These are phyloP conservation scores for Lordiphosa clarofinis DNA, from an alignment of 1,140 invertebrate species.

Conservation along the genomic window DNA sequence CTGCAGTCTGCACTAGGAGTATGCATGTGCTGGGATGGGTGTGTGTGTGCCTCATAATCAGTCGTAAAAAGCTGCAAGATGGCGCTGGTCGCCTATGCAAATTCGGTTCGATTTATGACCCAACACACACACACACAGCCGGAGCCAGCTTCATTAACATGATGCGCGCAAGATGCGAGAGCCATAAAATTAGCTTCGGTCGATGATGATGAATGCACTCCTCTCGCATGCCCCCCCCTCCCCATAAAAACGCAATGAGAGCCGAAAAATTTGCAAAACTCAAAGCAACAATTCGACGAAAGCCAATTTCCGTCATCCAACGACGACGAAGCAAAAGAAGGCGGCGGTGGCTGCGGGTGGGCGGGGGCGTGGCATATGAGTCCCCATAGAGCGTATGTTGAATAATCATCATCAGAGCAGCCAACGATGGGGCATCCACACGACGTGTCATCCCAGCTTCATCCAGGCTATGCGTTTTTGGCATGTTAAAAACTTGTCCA, in stretches of 20 bases:
- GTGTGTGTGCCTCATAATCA: slow-evolving; percentile 24
- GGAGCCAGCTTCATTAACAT: slow-evolving; percentile 63
- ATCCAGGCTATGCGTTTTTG: slow-evolving; percentile 68
- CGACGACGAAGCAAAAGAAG: slow-evolving; percentile 30
- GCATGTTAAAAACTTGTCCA: slow-evolving; percentile 72
- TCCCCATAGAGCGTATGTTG: slow-evolving; percentile 70
- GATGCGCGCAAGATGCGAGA: slow-evolving; percentile 67
- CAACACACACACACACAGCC: slow-evolving; percentile 17
- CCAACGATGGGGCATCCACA: slow-evolving; percentile 5
- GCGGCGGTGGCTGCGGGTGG: slow-evolving; percentile 1
- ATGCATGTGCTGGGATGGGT: slow-evolving; percentile 24
- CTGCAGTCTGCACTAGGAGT: slow-evolving; percentile 22
- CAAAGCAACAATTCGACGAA: slow-evolving; percentile 77
- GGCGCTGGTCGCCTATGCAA: slow-evolving; percentile 66
- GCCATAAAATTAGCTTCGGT: slow-evolving; percentile 71
- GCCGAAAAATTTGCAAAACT: slow-evolving; percentile 77
- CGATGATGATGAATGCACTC: slow-evolving; percentile 67
- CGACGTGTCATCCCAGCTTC: slow-evolving; percentile 25
- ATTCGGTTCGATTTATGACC: slow-evolving; percentile 70
- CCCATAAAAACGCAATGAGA: slow-evolving; percentile 48
- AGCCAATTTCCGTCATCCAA: slow-evolving; percentile 63
- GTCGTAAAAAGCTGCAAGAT: slow-evolving; percentile 70
- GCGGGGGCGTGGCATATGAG: slow-evolving; percentile 52
- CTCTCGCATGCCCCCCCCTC: background rate
- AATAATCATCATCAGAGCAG: slow-evolving; percentile 70